Conservation (phyloP, 2,888 invertebrate genomes). For the Luperina testacea region DNA sequence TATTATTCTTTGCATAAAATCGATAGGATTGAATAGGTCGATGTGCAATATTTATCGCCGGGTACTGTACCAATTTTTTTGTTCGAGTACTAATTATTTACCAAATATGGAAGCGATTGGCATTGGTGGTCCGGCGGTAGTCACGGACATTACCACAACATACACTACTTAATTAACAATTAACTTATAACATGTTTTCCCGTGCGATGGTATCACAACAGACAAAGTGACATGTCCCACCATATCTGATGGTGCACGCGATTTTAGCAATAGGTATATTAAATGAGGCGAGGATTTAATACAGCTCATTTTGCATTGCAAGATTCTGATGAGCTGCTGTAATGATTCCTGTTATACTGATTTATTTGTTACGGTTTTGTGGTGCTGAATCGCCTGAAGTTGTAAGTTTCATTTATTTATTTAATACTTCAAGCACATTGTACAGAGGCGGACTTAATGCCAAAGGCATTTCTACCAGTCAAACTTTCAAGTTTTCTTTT, state of each 20-base stretch:
- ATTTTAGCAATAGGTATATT: constrained; percentile 38
- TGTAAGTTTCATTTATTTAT: constrained; percentile 51
- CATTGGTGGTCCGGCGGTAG: no score
- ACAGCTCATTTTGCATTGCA: constrained; percentile 36
- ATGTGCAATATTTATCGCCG: no score
- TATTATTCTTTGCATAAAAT: no score
- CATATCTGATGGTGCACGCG: constrained; percentile 63
- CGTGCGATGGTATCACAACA: constrained; percentile 50
- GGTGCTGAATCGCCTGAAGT: constrained; percentile 17
- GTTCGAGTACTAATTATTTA: no score
- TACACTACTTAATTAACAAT: constrained; percentile 38
- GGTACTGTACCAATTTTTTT: no score
- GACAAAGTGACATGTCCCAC: constrained; percentile 45
- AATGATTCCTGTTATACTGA: constrained; percentile 64
- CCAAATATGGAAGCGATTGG: no score
- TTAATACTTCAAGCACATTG: no score
- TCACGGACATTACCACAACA: background rate
- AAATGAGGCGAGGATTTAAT: constrained; percentile 6
- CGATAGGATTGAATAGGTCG: no score
- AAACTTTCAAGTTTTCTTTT: constrained; percentile 43
- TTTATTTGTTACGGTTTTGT: constrained; percentile 55
- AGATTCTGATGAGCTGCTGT: constrained; percentile 11
- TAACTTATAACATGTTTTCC: constrained; percentile 31
- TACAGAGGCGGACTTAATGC: no score
- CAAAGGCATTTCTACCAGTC: no score